Evolutionary conservation across 1,140 invertebrate species (phyloP).

Genomic region (Hyphantria cunea): DNA sequence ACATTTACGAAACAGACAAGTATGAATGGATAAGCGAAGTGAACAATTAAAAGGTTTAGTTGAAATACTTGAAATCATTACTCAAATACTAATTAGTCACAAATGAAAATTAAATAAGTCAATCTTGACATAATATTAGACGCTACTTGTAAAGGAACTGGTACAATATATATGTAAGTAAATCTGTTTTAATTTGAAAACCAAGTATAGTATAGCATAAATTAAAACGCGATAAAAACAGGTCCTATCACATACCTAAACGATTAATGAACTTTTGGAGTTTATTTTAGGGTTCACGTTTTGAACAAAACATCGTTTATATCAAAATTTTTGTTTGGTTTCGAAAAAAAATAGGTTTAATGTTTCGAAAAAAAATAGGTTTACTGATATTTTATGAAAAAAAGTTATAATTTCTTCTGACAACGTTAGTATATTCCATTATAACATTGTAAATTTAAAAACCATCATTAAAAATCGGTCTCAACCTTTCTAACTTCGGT

Average conservation of each 20-base stretch:
- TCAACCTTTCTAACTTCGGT: constrained; percentile 13
- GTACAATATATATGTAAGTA: neutral
- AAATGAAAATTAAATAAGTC: no score
- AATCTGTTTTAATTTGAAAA: neutral
- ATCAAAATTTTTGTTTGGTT: no score
- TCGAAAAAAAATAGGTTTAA: no score
- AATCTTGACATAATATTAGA: neutral
- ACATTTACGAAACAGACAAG: no score
- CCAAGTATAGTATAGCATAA: neutral
- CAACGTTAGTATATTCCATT: no score
- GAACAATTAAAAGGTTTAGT: no score
- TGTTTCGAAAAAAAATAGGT: neutral
- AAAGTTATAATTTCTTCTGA: neutral
- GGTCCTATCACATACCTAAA: constrained; percentile 11
- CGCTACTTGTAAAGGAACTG: neutral
- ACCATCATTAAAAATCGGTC: constrained; percentile 35
- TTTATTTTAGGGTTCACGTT: neutral
- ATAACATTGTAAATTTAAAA: constrained; percentile 36
- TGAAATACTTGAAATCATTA: no score
- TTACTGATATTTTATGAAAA: neutral
- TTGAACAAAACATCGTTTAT: neutral
- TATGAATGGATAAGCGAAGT: no score
- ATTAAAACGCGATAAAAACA: constrained; percentile 12
- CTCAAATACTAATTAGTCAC: no score
- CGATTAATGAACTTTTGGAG: constrained; percentile 12